Evolutionary conservation across 2,113 vertebrate genomes (phyloP), one percentile per base, ranked within the genome.

Genomic region (Carassius gibelio): DNA sequence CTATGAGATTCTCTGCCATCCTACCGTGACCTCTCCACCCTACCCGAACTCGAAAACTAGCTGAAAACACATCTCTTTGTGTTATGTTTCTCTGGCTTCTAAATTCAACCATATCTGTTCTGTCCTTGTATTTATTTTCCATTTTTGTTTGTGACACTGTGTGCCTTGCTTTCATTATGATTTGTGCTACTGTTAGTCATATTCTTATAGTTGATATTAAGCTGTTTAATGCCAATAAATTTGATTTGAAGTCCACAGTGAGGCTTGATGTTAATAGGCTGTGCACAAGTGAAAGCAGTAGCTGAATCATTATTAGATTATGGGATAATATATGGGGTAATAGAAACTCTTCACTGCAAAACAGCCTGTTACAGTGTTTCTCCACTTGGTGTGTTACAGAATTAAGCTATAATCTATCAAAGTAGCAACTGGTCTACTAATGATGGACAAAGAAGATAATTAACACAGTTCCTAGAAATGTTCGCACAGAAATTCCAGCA

Each of bases 241-340:
- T 75, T 81, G 3, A 36, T 3, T 17, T 26, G 45, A 21, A 59
- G 34, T 68, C 55, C 42, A 42, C 30, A 30, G 7, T 62, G 21
- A 81, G 30, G 75, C 26, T 21, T 69, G 48, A 26, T 21, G 15
- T 17, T 50, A 62, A 50, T 62, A 19, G 57, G 13, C 23, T 72
- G 10, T 84, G 71, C 55, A 79, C 55, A 62, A 38, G 17, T 72
- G n/a, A 83, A 77, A 57, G 50, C 82, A 84, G 48, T 82, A 85
- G 85, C 61, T 81, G 82, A 62, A 87, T 75, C 81, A 68, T 68
- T 78, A 72, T 26, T 78, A 75, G 77, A 82, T 87, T 85, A 82
- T 82, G 66, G 36, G 57, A 88, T 88, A 85, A 79, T 17, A 21
- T 85, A 82, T 78, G 57, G 57, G 80, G 85, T 88, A 83, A 74